Base-by-base conservation (phyloP, 2,797 vertebrate species). In the Epinephelus malabaricus region DNA sequence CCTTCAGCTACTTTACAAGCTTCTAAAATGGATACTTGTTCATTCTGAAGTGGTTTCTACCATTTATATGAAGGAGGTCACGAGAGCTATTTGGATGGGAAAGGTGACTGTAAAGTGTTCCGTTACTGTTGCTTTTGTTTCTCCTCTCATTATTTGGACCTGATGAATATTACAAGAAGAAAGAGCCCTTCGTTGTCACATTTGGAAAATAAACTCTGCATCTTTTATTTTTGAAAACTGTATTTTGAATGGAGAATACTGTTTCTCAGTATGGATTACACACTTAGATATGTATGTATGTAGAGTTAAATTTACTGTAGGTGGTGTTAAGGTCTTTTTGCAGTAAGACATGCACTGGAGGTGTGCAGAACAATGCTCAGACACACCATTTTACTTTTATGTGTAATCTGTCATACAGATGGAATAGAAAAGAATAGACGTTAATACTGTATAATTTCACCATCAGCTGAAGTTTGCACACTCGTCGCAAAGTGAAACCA, bases 1-100 rank as follows among this genome's bases (percentile, higher is more conserved):
- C 70, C 64, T 30, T 73, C 49, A 50, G 73, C 72, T 55, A 4
- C 73, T 90, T 90, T 82, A 88, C 81, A 78, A 79, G 84, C 71
- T 60, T 56, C 49, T 69, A 67, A 84, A 88, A 73, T 61, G 65
- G 68, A 83, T 78, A 76, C 77, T 81, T 5, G 40, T 60, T 82
- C 79, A 71, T 79, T 79, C 63, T 70, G 47, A 69, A 69, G 76
- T 49, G 56, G 61, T 58, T 72, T 77, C 64, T 73, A 63, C 30
- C 45, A 5, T 73, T 82, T 80, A 77, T 78, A 58, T 68, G 78
- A 38, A 74, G 40, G 64, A 64, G 61, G 73, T 81, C 69, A 73
- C n/a, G 3, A 3, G 53, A 71, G 60, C 66, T 40, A 69, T 59
- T 53, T 18, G 50, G 62, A 76, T 67, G 47, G 71, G 68, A 66